phyloP scores from a whole-genome alignment of 2,113 vertebrate genomes.

The Lophochroa leadbeateri region DNA sequence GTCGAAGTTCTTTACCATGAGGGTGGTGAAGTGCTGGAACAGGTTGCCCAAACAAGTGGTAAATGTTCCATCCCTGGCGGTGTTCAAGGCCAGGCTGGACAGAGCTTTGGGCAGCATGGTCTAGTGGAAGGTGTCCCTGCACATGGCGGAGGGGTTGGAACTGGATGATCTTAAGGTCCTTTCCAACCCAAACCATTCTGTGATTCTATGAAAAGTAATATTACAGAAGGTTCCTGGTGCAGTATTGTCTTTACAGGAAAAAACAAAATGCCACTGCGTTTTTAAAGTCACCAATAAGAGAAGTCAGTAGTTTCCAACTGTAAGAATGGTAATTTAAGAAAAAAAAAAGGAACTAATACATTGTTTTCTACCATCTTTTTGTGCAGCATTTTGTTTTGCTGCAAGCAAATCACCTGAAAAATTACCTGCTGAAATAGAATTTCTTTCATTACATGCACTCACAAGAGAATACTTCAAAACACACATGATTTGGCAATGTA shows the following conservation, averaged over 20 bases:
- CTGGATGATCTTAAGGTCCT: background rate
- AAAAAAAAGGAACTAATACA: background rate
- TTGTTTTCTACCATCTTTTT: conserved; percentile 47
- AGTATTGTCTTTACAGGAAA: background rate
- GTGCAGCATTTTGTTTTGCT: conserved; percentile 60
- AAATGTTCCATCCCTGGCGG: background rate
- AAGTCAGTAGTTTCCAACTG: conserved; percentile 19
- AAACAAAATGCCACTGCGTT: background rate
- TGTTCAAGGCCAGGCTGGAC: background rate
- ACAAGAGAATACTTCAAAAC: conserved; percentile 39
- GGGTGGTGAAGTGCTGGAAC: background rate
- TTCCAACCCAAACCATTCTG: background rate
- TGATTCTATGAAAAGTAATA: background rate
- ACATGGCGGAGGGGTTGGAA: background rate
- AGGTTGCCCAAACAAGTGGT: background rate
- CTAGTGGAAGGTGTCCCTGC: background rate
- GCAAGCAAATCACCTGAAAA: conserved; percentile 66
- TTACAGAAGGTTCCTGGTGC: background rate
- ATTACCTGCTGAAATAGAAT: conserved; percentile 51
- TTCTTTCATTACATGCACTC: conserved; percentile 26
- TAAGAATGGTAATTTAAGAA: background rate
- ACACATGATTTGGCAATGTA: conserved; percentile 45
- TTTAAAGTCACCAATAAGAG: background rate
- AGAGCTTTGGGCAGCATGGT: background rate
- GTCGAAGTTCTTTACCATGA: background rate